Base-by-base conservation (phyloP, 2,113 vertebrate species). In the Pseudorectes ferrugineus region DNA sequence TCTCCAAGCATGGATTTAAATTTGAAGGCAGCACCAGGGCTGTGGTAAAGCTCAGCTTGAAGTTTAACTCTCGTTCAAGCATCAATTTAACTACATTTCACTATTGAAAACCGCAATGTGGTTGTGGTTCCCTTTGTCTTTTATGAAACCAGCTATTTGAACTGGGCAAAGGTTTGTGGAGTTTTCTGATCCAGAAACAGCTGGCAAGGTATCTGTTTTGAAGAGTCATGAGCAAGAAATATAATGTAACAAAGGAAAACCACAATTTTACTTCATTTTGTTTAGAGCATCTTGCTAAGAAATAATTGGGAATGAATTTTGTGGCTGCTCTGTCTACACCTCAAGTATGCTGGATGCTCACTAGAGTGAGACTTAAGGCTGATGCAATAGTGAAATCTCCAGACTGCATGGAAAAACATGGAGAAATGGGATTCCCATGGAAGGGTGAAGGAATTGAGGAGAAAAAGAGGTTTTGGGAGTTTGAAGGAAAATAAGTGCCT, bases 41-140 rank as follows among this genome's bases (percentile, higher is more conserved):
- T 79, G 68, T 59, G 63, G 57, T 89, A 74, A 67, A 94, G 51
- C 22, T 79, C 40, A 36, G 15, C 55, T 14, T 79, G 55, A 89
- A 38, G 14, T 82, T 85, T 26, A 89, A 40, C 31, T 85, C 25
- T 77, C 35, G 7, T 71, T 95, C 40, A 93, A 70, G 55, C 18
- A 94, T 38, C 42, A 55, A 31, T 51, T 77, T 83, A 70, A 70
- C 57, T 65, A 14, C 31, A 21, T 85, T 92, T 88, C 91, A 43
- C 7, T 65, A 1, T 6, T 92, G 78, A 63, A 93, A 96, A 70
- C 94, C 75, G 52, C 89, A 88, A 8, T 29, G 72, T 52, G 59
- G 68, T 73, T 95, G 70, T 2, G 58, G 80, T 72, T 96, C 25
- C 76, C 75, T 93, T 91, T 95, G 93, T 95, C 58, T 92, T 46